Base-by-base conservation (phyloP, 37 sponge, comb jelly and placozoan genomes). In the Ephydatia muelleri region DNA sequence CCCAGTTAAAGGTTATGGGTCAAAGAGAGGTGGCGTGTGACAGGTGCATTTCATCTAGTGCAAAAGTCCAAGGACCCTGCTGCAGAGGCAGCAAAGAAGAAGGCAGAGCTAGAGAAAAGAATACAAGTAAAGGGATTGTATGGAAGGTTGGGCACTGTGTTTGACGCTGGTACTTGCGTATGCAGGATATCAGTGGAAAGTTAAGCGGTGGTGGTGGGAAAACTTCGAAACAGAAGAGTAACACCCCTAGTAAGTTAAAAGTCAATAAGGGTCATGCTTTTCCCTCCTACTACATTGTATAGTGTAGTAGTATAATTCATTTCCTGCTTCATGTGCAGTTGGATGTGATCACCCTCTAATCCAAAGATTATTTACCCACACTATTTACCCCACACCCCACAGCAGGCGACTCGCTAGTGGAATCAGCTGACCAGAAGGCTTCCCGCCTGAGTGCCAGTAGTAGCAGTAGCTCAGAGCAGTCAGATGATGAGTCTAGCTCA, bases 31-130 rank as follows among this genome's bases (percentile, higher is more conserved):
- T 79, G 16, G 33, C 31, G 16, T 38, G 76, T 75, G 37, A 27
- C 76, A 11, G 5, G 35, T 73, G 57, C 35, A 21, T 83, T n/a
- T 67, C 30, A 49, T 64, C 33, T 69, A 91, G 85, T 74, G 9
- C 71, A 86, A 73, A 88, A 87, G 76, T 84, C 88, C 4, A 90
- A 80, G 75, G 77, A 87, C 47, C 84, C 84, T 2, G 75, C 77
- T 13, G 76, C 67, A 6, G 93, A 92, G 69, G 80, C 86, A 13
- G 91, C 90, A 12, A 93, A 88, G 87, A 91, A 96, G 81, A 85
- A 86, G 74, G 95, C 91, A 8, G 94, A 94, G 68, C 75, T 94
- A 28, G 96, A 93, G 76, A 94, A 89, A 49, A 87, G 95, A 80
- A 38, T 96, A 38, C 80, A 87, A 76, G 93, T 92, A 30, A 38